phyloP scores from a whole-genome alignment of 2,797 vertebrate species.

The Danio tinwini region DNA sequence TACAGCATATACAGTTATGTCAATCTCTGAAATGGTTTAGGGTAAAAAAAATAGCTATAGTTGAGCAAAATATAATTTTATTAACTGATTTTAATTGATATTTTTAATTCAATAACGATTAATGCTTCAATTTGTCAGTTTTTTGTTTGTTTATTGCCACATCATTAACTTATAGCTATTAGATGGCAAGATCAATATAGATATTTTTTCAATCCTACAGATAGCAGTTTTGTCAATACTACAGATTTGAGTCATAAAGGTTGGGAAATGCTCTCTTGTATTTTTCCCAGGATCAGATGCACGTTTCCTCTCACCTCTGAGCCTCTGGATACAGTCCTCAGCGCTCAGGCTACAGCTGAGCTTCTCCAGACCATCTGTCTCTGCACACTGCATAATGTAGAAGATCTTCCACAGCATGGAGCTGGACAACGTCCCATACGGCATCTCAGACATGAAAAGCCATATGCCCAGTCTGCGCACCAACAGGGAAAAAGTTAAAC shows the following conservation, averaged over 20 bases:
- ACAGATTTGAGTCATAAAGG: background rate
- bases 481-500: background rate
- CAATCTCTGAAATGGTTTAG: too few relatives aligned
- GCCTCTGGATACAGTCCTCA: constrained; percentile 79
- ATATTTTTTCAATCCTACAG: too few relatives aligned
- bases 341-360: constrained; percentile 72
- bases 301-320: constrained; percentile 80
- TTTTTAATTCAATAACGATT: too few relatives aligned
- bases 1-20: too few relatives aligned
- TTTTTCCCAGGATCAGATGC: background rate
- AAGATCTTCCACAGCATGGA: constrained; percentile 95
- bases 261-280: background rate
- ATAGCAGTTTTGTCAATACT: too few relatives aligned
- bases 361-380: constrained; percentile 80
- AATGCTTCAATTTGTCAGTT: too few relatives aligned
- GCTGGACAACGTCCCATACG: constrained; percentile 91
- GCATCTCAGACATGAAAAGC: constrained; percentile 99
- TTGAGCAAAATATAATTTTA: too few relatives aligned
- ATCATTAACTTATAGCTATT: too few relatives aligned
- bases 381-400: constrained; percentile 92
- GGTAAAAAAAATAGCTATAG: too few relatives aligned
- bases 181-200: too few relatives aligned
- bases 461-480: constrained; percentile 90
- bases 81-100: too few relatives aligned
- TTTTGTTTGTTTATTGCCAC: too few relatives aligned